A percentile compares a stretch with the other conserved stretches of the same genome.
Evolutionary conservation across 2,888 invertebrate genomes (phyloP).

Genomic region (Cephonodes hylas): DNA sequence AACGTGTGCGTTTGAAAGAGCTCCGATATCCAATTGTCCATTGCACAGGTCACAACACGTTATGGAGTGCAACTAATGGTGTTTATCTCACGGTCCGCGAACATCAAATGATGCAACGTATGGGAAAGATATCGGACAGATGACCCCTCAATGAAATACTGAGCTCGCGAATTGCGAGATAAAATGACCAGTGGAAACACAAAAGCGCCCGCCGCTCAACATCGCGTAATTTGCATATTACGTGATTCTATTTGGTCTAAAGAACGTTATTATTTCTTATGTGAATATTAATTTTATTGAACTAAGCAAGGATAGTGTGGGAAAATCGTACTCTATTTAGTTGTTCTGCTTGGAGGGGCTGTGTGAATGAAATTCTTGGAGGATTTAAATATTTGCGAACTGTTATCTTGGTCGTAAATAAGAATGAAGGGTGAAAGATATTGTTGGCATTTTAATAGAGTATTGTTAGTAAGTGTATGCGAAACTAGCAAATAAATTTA

Average conservation of each 20-base stretch:
- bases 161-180: constrained; percentile 71
- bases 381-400: not conserved
- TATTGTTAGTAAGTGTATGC: not conserved
- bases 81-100: constrained; percentile 63
- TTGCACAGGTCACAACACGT: constrained; percentile 28
- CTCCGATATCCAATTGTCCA: constrained; percentile 77
- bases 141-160: constrained; percentile 63
- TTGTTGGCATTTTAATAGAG: not conserved
- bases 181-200: constrained; percentile 62
- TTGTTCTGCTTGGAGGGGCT: constrained; percentile 14
- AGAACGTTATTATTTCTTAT: constrained; percentile 28
- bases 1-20: constrained; percentile 70
- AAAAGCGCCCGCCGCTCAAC: constrained; percentile 45
- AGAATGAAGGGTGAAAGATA: not conserved
- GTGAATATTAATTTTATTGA: constrained; percentile 46
- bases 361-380: not conserved
- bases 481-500: no score
- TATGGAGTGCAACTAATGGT: constrained; percentile 32
- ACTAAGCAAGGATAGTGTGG: constrained; percentile 31
- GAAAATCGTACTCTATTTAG: constrained; percentile 16
- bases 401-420: not conserved
- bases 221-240: constrained; percentile 63
- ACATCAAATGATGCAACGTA: constrained; percentile 61
- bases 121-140: constrained; percentile 66
- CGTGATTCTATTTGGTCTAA: constrained; percentile 29